phyloP scores from a whole-genome alignment of 2,113 vertebrate species.

The Tenebrosternarchus preto region DNA sequence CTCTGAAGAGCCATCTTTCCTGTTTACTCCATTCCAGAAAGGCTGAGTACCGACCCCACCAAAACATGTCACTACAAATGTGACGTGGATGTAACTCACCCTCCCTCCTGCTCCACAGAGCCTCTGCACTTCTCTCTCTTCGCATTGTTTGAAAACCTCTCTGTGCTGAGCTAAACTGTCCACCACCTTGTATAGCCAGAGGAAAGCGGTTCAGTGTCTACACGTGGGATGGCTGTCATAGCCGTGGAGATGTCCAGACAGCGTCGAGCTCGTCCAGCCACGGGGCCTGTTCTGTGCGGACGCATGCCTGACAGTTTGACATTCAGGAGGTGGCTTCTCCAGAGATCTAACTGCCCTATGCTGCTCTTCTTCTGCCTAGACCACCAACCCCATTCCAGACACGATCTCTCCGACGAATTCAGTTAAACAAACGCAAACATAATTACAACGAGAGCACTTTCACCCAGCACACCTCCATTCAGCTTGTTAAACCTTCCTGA shows the following conservation, averaged over 20 bases:
- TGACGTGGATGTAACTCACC: neutral
- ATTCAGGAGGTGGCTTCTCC: conserved; percentile 1
- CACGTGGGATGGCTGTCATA: neutral
- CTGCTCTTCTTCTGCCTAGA: neutral
- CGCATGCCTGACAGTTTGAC: neutral
- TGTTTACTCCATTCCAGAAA: conserved; percentile 51
- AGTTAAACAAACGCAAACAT: neutral
- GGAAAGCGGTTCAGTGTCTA: neutral
- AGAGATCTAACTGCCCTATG: neutral
- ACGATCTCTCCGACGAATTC: neutral
- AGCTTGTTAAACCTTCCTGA: no score
- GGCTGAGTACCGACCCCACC: conserved; percentile 13
- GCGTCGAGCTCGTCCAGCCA: neutral
- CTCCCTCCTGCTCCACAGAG: neutral
- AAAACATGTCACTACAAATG: conserved; percentile 38
- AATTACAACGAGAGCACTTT: neutral
- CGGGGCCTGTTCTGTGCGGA: no score
- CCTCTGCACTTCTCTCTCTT: neutral
- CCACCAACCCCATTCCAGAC: neutral
- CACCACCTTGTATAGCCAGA: neutral
- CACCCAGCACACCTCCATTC: neutral
- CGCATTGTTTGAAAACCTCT: neutral
- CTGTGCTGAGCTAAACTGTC: neutral
- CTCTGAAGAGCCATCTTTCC: conserved; percentile 50
- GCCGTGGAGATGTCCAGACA: neutral